Base-by-base conservation (phyloP, 2,113 vertebrate species). In the Entomyzon cyanotis region DNA sequence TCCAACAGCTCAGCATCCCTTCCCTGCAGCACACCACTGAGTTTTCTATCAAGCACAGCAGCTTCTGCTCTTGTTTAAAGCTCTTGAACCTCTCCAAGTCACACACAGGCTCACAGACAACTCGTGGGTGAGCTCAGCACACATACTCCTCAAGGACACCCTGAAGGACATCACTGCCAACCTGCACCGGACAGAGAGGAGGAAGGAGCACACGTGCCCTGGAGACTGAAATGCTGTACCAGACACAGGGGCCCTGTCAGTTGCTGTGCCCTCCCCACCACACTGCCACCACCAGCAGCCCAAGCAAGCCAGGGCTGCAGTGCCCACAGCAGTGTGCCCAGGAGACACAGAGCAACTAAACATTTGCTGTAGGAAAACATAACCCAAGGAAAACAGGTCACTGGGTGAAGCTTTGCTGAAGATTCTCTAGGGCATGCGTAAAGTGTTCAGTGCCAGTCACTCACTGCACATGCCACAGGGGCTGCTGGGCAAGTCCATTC, bases 401-500 rank as follows among this genome's bases (percentile, higher is more conserved):
- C 1, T 4, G n/a, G 24, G 58, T 62, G 65, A 78, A 33, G 71
- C 25, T 65, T 17, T 49, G 44, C 44, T 10, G 33, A 18, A 87
- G 64, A 7, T 46, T 41, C n/a, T 41, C 68, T 4, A 8, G 28
- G 46, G 10, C 3, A 2, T 1, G 14, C 19, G 37, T 21, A 1
- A 63, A 47, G 55, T 20, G 55, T 53, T 53, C 73, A 49, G 2
- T 1, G 5, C n/a, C 25, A 2, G 2, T 58, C 63, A 17, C 50
- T 58, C 63, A 17, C 50, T 5, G 16, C 28, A 6, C 0, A 1
- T 46, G 64, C n/a, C 78, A 31, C 1, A 28, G 55, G 62, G 28
- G 35, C 35, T 42, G 44, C 80, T 37, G 35, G 68, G 83, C 27
- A 35, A 12, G 20, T 5, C 44, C 8, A 1, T 19, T 33, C 62